Conservation (phyloP, 2,888 invertebrate genomes). For the Acrobasis repandana region DNA sequence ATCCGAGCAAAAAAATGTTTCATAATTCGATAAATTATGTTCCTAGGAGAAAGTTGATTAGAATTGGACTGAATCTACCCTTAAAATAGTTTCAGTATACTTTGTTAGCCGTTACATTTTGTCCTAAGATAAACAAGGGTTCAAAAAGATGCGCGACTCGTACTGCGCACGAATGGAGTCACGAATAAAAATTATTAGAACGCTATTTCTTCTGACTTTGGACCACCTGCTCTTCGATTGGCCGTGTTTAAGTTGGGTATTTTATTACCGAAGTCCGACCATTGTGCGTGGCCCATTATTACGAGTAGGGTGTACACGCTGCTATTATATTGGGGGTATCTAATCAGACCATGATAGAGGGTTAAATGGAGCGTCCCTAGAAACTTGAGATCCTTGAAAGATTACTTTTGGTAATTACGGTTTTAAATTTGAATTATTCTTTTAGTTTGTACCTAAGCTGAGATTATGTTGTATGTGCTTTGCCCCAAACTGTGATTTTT, state of each 20-base stretch:
- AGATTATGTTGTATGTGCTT: not conserved
- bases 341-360: constrained; percentile 7
- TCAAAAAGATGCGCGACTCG: too few relatives aligned
- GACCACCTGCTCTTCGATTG: not conserved
- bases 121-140: too few relatives aligned
- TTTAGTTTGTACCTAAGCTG: too few relatives aligned
- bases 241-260: constrained; percentile 31
- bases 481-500: not conserved
- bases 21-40: not conserved
- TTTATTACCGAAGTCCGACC: constrained; percentile 31
- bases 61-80: too few relatives aligned
- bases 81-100: too few relatives aligned
- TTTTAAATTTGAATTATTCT: too few relatives aligned
- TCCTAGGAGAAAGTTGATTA: too few relatives aligned
- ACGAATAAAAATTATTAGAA: too few relatives aligned
- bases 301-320: constrained; percentile 22
- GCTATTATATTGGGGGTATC: not conserved
- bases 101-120: too few relatives aligned
- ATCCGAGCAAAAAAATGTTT: too few relatives aligned
- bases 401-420: not conserved
- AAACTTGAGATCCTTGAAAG: not conserved
- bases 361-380: not conserved
- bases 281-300: constrained; percentile 34
- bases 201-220: not conserved
- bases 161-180: too few relatives aligned